Evolutionary conservation across 2,797 vertebrate species (phyloP).

Genomic region (Danio tinwini): DNA sequence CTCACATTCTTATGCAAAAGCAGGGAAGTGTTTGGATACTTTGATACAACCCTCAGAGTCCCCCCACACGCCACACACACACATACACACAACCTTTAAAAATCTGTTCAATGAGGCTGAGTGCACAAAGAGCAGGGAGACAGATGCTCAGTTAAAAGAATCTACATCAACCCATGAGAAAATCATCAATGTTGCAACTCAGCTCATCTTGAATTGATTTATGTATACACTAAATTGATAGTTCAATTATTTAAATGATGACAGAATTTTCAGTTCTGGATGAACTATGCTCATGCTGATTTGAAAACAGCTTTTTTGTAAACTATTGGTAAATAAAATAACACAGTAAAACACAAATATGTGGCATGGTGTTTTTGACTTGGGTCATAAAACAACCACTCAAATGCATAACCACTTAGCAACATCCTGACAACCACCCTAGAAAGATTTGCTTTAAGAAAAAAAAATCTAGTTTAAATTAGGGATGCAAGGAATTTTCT

Average conservation of each 20-base stretch:
- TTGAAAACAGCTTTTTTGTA: neutral
- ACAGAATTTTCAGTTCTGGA: neutral
- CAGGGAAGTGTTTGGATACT: slow-evolving; percentile 83
- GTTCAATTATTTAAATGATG: neutral
- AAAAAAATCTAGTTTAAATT: neutral
- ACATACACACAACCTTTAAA: slow-evolving; percentile 84
- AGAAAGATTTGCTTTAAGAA: neutral
- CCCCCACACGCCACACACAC: neutral
- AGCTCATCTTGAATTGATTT: neutral
- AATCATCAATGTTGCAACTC: slow-evolving; percentile 4
- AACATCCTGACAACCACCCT: neutral
- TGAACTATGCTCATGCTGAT: neutral
- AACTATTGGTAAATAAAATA: neutral
- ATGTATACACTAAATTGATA: neutral
- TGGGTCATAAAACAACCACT: neutral
- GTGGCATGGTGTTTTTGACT: neutral
- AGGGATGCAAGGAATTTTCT: no score
- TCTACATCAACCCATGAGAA: slow-evolving; percentile 23
- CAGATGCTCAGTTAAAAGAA: slow-evolving; percentile 53
- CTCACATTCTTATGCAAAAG: slow-evolving; percentile 89
- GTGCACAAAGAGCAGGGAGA: slow-evolving; percentile 75
- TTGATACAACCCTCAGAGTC: slow-evolving; percentile 76
- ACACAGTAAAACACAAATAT: neutral
- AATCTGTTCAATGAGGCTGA: slow-evolving; percentile 83
- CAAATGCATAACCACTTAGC: neutral